Conservation (phyloP, 2,113 vertebrate genomes). For the Elgaria multicarinata region DNA sequence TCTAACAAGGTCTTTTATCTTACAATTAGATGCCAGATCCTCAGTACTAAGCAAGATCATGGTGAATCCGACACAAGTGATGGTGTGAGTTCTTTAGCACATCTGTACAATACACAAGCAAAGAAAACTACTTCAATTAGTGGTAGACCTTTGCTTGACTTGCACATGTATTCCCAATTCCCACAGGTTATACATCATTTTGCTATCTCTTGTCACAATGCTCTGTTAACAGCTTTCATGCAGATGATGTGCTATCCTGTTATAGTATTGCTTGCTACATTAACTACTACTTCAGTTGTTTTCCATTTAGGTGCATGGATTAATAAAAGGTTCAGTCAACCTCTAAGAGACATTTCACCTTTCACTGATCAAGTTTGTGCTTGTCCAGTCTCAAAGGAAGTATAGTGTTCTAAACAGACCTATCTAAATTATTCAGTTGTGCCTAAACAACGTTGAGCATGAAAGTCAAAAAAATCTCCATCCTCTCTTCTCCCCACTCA, state of each 20-base stretch:
- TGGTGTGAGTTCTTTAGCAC: background rate
- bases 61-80: background rate
- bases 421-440: background rate
- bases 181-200: background rate
- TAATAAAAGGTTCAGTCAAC: background rate
- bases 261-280: background rate
- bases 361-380: background rate
- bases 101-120: background rate
- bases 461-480: background rate
- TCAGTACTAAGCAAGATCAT: background rate
- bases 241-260: background rate
- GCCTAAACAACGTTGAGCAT: background rate
- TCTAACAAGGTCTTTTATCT: background rate
- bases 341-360: background rate
- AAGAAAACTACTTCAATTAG: background rate
- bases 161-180: background rate
- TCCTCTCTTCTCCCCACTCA: background rate
- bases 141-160: background rate
- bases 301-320: background rate
- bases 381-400: background rate
- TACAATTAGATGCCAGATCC: background rate
- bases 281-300: background rate
- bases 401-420: background rate
- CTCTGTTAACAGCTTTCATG: constrained; percentile 25
- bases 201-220: constrained; percentile 22